Conservation (phyloP, 2,888 invertebrate species). For the Drosophila greeni region DNA sequence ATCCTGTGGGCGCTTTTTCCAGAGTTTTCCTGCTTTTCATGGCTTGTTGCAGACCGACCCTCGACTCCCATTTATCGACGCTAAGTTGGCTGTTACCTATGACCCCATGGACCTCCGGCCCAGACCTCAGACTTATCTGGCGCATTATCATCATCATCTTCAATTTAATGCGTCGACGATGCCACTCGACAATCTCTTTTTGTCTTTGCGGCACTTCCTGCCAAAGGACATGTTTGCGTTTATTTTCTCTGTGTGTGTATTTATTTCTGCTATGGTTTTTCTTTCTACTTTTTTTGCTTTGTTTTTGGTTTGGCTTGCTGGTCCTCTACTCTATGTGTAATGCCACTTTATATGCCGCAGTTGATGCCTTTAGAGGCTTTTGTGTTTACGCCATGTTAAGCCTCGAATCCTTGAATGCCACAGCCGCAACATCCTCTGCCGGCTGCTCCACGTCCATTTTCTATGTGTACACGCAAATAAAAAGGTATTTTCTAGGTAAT, state of each 20-base stretch:
- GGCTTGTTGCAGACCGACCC: conserved; percentile 60
- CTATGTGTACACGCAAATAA: conserved; percentile 30
- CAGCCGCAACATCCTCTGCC: conserved; percentile 43
- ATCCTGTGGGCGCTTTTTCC: conserved; percentile 42
- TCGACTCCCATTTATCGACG: conserved; percentile 61
- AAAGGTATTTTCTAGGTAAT: not conserved
- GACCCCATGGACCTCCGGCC: conserved; percentile 45
- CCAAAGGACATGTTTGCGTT: conserved; percentile 43
- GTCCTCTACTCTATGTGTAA: conserved; percentile 59
- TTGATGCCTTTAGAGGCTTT: conserved; percentile 75
- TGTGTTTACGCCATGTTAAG: conserved; percentile 75
- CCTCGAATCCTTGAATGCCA: conserved; percentile 72
- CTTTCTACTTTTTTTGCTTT: conserved; percentile 7
- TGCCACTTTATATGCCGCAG: conserved; percentile 76
- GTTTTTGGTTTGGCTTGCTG: conserved; percentile 3
- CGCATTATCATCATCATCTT: conserved; percentile 74
- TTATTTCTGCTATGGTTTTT: conserved; percentile 51
- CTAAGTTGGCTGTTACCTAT: conserved; percentile 70
- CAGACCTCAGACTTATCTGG: conserved; percentile 51
- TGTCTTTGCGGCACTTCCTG: conserved; percentile 41
- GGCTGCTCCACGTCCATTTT: conserved; percentile 10
- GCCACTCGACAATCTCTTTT: conserved; percentile 66
- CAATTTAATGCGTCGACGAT: conserved; percentile 72
- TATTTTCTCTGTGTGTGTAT: conserved; percentile 59
- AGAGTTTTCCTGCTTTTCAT: conserved; percentile 53